These are phyloP conservation scores for Clepsis dumicolana DNA, from an alignment of 2,888 invertebrate species.

Conservation along the genomic window DNA sequence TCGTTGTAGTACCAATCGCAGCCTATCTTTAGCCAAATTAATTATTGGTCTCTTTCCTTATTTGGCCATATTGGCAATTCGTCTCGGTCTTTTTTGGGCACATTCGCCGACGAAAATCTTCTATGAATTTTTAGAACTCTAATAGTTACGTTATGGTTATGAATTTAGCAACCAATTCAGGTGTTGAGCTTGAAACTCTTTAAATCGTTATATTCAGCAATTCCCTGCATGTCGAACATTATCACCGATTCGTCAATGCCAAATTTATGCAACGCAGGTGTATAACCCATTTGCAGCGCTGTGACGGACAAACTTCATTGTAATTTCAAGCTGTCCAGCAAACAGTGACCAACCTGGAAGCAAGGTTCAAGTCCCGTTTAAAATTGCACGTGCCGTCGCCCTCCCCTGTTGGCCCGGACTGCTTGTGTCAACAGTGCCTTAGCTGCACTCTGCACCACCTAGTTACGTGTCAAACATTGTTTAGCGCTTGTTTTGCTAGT, in stretches of 20 bases:
- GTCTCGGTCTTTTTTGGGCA: too few species aligned
- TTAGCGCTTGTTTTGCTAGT: slow-evolving; percentile 71
- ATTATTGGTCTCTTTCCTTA: too few species aligned
- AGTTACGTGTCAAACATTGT: slow-evolving; percentile 79
- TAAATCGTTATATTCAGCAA: background rate
- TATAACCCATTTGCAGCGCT: slow-evolving; percentile 35
- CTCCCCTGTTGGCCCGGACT: slow-evolving; percentile 63
- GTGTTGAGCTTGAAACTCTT: background rate
- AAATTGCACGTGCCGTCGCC: slow-evolving; percentile 76
- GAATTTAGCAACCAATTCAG: too few species aligned
- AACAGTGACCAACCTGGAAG: slow-evolving; percentile 52
- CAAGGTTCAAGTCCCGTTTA: slow-evolving; percentile 69
- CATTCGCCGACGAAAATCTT: too few species aligned
- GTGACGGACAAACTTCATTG: slow-evolving; percentile 64
- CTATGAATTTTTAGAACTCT: too few species aligned
- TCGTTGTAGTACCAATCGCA: too few species aligned
- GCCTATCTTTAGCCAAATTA: too few species aligned
- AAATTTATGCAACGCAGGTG: slow-evolving; percentile 14
- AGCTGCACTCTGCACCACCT: slow-evolving; percentile 71
- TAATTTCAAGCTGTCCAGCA: slow-evolving; percentile 67
- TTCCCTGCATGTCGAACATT: background rate
- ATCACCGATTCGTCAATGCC: background rate
- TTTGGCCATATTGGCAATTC: too few species aligned
- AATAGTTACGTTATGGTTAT: too few species aligned
- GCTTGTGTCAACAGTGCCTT: slow-evolving; percentile 71